These are phyloP conservation scores for Drosophila fuyamai DNA, from an alignment of 1,140 invertebrate species.

Conservation along the genomic window DNA sequence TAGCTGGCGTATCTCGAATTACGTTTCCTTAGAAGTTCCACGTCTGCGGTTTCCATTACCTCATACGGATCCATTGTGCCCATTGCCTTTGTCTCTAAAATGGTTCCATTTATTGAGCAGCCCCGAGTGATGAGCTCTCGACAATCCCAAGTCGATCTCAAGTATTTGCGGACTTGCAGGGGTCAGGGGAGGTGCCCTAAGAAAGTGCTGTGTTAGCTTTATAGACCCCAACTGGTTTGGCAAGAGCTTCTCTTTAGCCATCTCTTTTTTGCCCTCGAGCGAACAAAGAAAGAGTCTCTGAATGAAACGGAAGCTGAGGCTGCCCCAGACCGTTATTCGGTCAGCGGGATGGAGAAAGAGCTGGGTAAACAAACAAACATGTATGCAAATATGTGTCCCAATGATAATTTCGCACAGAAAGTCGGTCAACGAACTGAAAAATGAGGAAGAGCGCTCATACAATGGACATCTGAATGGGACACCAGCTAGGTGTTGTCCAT, in stretches of 20 bases:
- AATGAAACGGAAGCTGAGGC: conserved; percentile 18
- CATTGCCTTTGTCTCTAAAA: conserved; percentile 20
- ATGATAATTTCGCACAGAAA: conserved; percentile 43
- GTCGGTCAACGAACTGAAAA: conserved; percentile 73
- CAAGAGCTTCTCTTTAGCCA: neutral
- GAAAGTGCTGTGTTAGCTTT: conserved; percentile 11
- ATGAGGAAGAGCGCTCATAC: conserved; percentile 12
- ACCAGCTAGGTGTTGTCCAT: conserved; percentile 25
- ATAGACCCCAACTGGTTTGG: conserved; percentile 20
- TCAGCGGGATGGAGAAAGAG: conserved; percentile 5
- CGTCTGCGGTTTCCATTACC: conserved; percentile 57
- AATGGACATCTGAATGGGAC: conserved; percentile 5
- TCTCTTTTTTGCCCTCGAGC: neutral
- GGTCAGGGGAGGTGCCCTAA: conserved; percentile 9
- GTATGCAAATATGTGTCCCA: conserved; percentile 25
- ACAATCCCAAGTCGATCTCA: conserved; percentile 17
- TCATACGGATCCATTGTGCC: conserved; percentile 16
- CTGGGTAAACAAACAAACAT: conserved; percentile 17
- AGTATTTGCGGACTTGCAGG: conserved; percentile 1
- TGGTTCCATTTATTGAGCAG: conserved; percentile 17
- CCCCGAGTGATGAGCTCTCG: conserved; percentile 14
- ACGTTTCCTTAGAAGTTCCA: conserved; percentile 56
- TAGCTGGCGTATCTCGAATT: conserved; percentile 26
- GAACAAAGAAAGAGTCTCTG: conserved; percentile 15
- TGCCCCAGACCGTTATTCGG: conserved; percentile 19